Conservation (phyloP, 2,113 vertebrate genomes). For the Melanocharis versteri region DNA sequence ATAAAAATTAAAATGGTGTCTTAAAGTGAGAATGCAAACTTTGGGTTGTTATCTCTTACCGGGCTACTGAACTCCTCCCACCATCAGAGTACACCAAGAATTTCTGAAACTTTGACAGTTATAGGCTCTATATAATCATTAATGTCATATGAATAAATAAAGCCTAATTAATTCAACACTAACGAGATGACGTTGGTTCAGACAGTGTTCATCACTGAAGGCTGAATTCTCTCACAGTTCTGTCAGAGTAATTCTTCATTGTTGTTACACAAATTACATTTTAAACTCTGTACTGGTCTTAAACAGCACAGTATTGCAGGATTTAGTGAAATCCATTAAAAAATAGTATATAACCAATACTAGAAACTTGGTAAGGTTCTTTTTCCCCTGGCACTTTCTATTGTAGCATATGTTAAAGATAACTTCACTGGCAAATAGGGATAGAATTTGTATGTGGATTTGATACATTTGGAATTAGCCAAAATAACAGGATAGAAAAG, state of each 20-base stretch:
- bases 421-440: not conserved
- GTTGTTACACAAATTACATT: not conserved
- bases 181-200: not conserved
- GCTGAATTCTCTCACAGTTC: not conserved
- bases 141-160: conserved; percentile 57
- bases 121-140: conserved; percentile 1
- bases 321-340: not conserved
- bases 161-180: conserved; percentile 26
- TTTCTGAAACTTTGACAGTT: not conserved
- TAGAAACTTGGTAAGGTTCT: not conserved
- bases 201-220: not conserved
- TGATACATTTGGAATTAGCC: not conserved
- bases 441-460: not conserved
- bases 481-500: not conserved
- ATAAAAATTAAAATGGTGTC: not conserved
- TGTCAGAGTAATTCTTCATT: not conserved
- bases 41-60: not conserved
- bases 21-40: not conserved
- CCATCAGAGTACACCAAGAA: not conserved
- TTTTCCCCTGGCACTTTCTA: not conserved
- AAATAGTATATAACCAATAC: not conserved
- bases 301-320: not conserved
- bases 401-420: not conserved
- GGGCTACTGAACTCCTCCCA: not conserved
- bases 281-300: not conserved